Percentiles rank a stretch among this genome's conserved stretches.
Evolutionary conservation across 2,113 vertebrate genomes (phyloP).

Genomic region (Cromileptes altivelis): DNA sequence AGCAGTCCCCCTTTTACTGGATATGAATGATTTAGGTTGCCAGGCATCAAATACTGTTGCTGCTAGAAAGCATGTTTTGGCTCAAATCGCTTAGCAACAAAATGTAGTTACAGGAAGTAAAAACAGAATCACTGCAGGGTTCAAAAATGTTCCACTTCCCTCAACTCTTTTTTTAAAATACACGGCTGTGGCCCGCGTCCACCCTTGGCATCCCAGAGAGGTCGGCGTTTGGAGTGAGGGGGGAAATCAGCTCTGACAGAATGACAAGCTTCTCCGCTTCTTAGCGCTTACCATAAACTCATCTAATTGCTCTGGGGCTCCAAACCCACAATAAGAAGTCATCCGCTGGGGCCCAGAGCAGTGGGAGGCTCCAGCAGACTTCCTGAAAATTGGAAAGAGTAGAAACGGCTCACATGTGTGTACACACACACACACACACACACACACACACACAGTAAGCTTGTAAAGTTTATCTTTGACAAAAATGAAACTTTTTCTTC

Average conservation of each 20-base stretch:
- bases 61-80: conserved; percentile 31
- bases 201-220: conserved; percentile 64
- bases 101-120: conserved; percentile 53
- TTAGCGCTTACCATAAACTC: conserved; percentile 82
- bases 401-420: conserved; percentile 8
- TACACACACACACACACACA: not conserved
- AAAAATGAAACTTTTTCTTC: not conserved
- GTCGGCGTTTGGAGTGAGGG: conserved; percentile 55
- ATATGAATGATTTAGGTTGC: conserved; percentile 11
- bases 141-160: conserved; percentile 51
- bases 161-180: conserved; percentile 21
- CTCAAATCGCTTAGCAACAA: conserved; percentile 44
- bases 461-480: conserved; percentile 32
- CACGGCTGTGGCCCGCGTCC: conserved; percentile 46
- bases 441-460: conserved; percentile 2
- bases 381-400: conserved; percentile 73
- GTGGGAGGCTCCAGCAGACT: conserved; percentile 70
- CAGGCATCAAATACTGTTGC: conserved; percentile 26
- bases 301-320: conserved; percentile 81
- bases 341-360: conserved; percentile 73
- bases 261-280: conserved; percentile 79
- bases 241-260: conserved; percentile 82
- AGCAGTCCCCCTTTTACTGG: conserved; percentile 10
- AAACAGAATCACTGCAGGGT: conserved; percentile 53
- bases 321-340: conserved; percentile 81